Conservation (phyloP, 2,888 invertebrate species). For the Aphidoletes aphidimyza region DNA sequence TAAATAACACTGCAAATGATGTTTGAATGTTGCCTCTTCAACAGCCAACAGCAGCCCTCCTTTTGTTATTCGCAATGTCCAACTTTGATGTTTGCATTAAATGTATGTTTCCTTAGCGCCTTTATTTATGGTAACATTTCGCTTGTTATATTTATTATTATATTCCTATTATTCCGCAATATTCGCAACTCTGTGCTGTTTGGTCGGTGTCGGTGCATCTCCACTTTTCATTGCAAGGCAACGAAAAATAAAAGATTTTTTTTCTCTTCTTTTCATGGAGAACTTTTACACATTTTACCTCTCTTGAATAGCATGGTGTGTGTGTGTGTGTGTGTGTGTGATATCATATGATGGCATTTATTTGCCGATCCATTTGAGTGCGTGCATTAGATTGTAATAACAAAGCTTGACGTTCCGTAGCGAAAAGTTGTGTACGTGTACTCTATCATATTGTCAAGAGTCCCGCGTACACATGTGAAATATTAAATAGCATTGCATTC, state of each 20-base stretch:
- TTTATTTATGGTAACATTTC: neutral
- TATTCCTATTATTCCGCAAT: neutral
- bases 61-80: neutral
- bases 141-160: constrained; percentile 23
- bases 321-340: too few relatives aligned
- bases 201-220: too few relatives aligned
- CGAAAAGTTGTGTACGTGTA: neutral
- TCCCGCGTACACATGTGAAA: neutral
- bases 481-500: constrained; percentile 4
- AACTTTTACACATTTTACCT: too few relatives aligned
- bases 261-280: neutral
- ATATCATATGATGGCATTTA: neutral
- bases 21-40: neutral
- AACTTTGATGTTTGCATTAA: constrained; percentile 18
- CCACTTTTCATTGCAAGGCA: too few relatives aligned
- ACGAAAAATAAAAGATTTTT: too few relatives aligned
- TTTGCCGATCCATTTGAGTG: constrained; percentile 49
- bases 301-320: too few relatives aligned
- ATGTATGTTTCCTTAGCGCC: neutral
- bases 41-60: neutral
- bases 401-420: neutral
- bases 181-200: neutral
- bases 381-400: constrained; percentile 23
- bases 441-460: neutral
- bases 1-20: neutral